A percentile compares a stretch with the other conserved stretches of the same genome.
phyloP scores from a whole-genome alignment of 2,797 vertebrate species.

The Sternarchorhynchus goeldii region DNA sequence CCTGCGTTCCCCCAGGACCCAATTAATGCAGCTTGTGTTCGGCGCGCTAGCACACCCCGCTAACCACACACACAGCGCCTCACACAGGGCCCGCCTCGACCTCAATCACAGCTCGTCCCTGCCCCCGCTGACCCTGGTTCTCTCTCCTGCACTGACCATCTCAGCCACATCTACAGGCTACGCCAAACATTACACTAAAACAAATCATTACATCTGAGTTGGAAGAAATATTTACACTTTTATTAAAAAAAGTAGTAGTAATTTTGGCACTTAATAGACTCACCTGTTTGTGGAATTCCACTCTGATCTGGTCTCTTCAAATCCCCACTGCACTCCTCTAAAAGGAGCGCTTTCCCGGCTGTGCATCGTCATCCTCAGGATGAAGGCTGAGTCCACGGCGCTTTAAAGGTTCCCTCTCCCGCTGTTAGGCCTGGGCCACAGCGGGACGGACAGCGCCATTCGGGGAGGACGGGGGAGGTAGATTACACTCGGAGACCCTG shows the following conservation, averaged over 20 bases:
- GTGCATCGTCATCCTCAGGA: conserved; percentile 20
- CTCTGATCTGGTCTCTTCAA: not conserved
- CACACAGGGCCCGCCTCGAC: conserved; percentile 11
- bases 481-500: conserved; percentile 65
- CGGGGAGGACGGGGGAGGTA: conserved; percentile 60
- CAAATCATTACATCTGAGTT: too few relatives aligned
- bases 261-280: too few relatives aligned
- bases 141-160: not conserved
- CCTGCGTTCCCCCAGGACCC: conserved; percentile 57
- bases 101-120: conserved; percentile 38
- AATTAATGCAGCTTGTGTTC: conserved; percentile 56
- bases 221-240: too few relatives aligned
- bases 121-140: conserved; percentile 36
- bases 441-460: not conserved
- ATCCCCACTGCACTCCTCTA: conserved; percentile 48
- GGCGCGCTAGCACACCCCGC: conserved; percentile 36
- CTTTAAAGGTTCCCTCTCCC: not conserved
- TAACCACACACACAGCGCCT: conserved; percentile 43
- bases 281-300: not conserved
- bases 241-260: too few relatives aligned
- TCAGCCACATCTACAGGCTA: too few relatives aligned
- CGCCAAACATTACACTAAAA: too few relatives aligned
- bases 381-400: conserved; percentile 30
- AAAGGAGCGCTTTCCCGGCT: conserved; percentile 51
- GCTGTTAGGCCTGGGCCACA: conserved; percentile 16